phyloP scores from a whole-genome alignment of 1,140 invertebrate species.

The Ceratitis capitata region DNA sequence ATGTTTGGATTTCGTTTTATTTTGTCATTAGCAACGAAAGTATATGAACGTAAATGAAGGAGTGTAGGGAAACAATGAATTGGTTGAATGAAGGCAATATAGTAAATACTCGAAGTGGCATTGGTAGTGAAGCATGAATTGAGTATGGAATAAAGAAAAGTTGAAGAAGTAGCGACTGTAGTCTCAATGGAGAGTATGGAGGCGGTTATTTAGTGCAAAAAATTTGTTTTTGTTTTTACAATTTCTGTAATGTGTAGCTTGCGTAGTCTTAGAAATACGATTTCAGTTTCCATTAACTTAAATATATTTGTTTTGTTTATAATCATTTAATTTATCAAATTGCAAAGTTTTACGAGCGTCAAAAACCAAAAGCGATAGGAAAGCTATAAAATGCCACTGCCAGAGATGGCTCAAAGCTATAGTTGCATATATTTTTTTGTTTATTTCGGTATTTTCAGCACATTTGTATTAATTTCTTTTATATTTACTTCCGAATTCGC shows the following conservation, averaged over 20 bases:
- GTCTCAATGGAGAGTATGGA: not conserved
- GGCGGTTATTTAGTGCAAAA: not conserved
- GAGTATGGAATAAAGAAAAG: not conserved
- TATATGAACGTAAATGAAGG: too few species aligned
- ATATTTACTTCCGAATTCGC: not conserved
- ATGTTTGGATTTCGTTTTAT: constrained; percentile 65
- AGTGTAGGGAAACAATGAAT: not conserved
- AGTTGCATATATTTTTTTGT: not conserved
- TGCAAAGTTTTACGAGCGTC: not conserved
- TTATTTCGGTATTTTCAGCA: not conserved
- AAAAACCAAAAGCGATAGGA: not conserved
- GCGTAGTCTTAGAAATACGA: not conserved
- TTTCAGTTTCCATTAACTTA: not conserved
- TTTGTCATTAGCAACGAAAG: constrained; percentile 57
- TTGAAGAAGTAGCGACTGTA: not conserved
- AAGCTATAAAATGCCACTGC: not conserved
- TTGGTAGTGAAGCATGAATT: too few species aligned
- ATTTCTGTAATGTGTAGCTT: not conserved
- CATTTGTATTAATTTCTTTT: not conserved
- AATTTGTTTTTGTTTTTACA: not conserved
- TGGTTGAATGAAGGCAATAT: not conserved
- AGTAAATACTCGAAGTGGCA: not conserved
- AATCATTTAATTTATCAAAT: not conserved
- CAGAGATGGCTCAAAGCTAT: not conserved
- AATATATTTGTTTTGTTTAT: not conserved